Percentiles rank a stretch among this genome's conserved stretches.
Conservation (phyloP, 2,888 invertebrate genomes). For the Acleris literana region DNA sequence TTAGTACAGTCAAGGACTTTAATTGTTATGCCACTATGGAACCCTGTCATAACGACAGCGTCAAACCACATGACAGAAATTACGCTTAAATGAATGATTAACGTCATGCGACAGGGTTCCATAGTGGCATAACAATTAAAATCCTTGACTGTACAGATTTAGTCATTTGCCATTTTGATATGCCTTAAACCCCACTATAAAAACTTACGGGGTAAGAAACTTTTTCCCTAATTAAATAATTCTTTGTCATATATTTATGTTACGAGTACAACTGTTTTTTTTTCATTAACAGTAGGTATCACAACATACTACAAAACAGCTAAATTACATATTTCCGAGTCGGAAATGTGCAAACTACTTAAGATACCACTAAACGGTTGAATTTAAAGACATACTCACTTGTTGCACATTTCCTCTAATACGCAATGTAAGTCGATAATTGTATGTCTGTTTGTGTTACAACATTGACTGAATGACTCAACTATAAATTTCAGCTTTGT, state of each 20-base stretch:
- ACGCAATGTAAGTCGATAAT: neutral
- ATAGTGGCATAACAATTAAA: no score
- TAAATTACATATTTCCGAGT: neutral
- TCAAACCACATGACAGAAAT: no score
- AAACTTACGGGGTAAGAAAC: neutral
- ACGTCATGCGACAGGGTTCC: no score
- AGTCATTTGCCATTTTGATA: no score
- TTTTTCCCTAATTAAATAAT: neutral
- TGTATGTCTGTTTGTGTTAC: constrained; percentile 4
- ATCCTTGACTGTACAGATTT: no score
- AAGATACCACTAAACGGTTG: constrained; percentile 11
- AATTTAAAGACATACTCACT: neutral
- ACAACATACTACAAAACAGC: neutral
- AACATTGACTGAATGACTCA: neutral
- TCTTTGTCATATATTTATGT: no score
- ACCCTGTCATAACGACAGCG: no score
- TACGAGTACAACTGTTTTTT: neutral
- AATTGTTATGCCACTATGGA: no score
- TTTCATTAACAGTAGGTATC: no score
- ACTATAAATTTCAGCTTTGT: neutral
- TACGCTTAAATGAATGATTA: no score
- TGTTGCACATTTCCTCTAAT: constrained; percentile 8
- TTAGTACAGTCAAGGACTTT: no score
- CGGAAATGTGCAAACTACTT: constrained; percentile 15
- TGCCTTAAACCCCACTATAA: no score